phyloP scores from a whole-genome alignment of 1,140 invertebrate genomes.

The Maniola jurtina region DNA sequence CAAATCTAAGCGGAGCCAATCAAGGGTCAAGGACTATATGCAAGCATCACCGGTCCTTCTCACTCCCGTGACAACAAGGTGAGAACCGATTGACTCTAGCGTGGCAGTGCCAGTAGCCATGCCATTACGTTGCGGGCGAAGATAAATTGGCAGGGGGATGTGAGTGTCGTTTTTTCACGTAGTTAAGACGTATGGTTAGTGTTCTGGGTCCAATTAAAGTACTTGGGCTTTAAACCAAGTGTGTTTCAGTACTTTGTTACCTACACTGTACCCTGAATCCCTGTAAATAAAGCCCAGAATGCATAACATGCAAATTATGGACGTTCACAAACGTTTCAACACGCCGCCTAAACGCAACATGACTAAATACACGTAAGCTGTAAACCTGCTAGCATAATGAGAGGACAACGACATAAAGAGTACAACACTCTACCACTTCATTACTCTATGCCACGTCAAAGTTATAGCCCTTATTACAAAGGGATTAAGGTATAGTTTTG shows the following conservation, averaged over 20 bases:
- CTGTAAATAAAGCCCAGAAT: background rate
- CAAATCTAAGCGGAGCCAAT: too few relatives aligned
- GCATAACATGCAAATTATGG: background rate
- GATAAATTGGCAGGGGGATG: too few relatives aligned
- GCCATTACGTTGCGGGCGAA: too few relatives aligned
- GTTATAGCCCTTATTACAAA: background rate
- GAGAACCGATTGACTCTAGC: too few relatives aligned
- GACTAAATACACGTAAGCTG: slow-evolving; percentile 9
- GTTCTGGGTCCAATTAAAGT: too few relatives aligned
- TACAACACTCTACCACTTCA: slow-evolving; percentile 6
- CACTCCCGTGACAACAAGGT: too few relatives aligned
- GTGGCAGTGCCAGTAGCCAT: too few relatives aligned
- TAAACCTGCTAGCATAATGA: slow-evolving; percentile 7
- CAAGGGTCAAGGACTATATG: too few relatives aligned
- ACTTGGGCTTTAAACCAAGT: background rate
- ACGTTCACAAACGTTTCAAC: background rate
- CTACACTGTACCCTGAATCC: background rate
- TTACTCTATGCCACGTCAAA: background rate
- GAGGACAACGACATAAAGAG: background rate
- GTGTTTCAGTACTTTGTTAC: background rate
- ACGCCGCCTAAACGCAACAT: slow-evolving; percentile 2
- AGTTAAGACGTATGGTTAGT: too few relatives aligned
- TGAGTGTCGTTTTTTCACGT: too few relatives aligned
- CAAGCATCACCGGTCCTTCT: too few relatives aligned
- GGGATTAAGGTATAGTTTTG: background rate